A percentile compares a stretch with the other conserved stretches of the same genome.
phyloP scores from a whole-genome alignment of 2,888 invertebrate genomes.

The Cylindroiulus punctatus region DNA sequence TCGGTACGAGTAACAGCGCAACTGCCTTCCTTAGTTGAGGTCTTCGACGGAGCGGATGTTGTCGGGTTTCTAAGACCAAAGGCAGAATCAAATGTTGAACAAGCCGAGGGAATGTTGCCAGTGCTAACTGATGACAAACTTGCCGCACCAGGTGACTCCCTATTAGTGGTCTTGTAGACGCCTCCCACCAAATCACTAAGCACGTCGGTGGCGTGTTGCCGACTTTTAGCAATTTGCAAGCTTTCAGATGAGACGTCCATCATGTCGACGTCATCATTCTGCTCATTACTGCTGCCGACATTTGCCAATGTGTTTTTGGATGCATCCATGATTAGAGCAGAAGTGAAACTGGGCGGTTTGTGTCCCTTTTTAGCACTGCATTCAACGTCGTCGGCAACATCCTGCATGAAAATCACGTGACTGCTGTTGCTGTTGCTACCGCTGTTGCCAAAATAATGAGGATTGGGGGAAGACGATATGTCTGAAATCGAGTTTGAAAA shows the following conservation, averaged over 20 bases:
- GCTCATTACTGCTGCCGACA: background rate
- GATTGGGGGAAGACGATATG: constrained; percentile 57
- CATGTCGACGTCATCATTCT: background rate
- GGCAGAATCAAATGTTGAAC: background rate
- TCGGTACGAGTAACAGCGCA: background rate
- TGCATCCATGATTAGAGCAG: constrained; percentile 6
- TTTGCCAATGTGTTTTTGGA: constrained; percentile 16
- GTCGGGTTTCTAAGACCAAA: background rate
- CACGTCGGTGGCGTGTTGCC: constrained; percentile 50
- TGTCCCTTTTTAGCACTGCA: constrained; percentile 2
- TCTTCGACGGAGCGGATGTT: background rate
- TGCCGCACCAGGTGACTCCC: background rate
- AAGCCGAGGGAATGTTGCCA: background rate
- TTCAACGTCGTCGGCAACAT: background rate
- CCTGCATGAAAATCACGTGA: constrained; percentile 43
- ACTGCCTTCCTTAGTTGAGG: background rate
- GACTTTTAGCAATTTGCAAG: background rate
- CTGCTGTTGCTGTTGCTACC: constrained; percentile 44
- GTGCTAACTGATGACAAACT: background rate
- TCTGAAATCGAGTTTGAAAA: constrained; percentile 61
- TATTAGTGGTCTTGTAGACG: constrained; percentile 53
- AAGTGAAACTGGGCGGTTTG: background rate
- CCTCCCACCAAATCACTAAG: constrained; percentile 57
- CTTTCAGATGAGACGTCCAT: background rate
- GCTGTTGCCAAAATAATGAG: constrained; percentile 63